Base-by-base conservation (phyloP, 1,140 invertebrate species). In the Lasioglossum albipes region DNA sequence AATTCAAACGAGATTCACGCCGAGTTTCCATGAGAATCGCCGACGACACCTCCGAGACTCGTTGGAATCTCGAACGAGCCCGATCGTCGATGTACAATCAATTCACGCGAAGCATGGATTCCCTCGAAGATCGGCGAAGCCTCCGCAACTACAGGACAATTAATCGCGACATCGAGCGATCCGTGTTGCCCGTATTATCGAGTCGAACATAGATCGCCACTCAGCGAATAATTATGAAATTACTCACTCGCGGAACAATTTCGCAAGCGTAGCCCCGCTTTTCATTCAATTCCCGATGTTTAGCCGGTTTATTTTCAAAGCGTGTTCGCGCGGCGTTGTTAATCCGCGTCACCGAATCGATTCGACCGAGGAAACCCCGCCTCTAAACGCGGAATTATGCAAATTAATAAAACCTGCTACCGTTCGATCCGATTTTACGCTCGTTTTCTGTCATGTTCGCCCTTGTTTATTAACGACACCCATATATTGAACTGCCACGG, bases 201-300 rank as follows among this genome's bases (percentile, higher is more conserved):
- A 69, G 70, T 81, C 66, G 75, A 65, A 45, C 67, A 59, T 62
- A 64, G 75, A 36, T 49, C 45, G 59, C 70, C 66, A 77, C 79
- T 77, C 78, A 62, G 62, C 57, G 78, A 66, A 79, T 79, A 85
- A 86, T 86, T 85, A 86, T 79, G 84, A 85, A 82, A 79, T 83
- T 59, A 83, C 75, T 73, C 80, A 76, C 49, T 85, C 84, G 77
- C 75, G 80, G 62, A 52, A 75, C 72, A 59, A 81, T 85, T 67
- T 67, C 79, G 36, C 75, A 82, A 67, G 74, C 41, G 57, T 41
- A 76, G 73, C 41, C 66, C 77, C 71, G 72, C 70, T 74, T 75
- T 86, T 85, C 84, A 76, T 62, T 83, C 78, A 71, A 78, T 85
- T 83, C 81, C 77, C 75, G 81, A 85, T 82, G 75, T 85, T 86